Evolutionary conservation across 2,113 vertebrate genomes (phyloP).

Genomic region (Fukomys damarensis): DNA sequence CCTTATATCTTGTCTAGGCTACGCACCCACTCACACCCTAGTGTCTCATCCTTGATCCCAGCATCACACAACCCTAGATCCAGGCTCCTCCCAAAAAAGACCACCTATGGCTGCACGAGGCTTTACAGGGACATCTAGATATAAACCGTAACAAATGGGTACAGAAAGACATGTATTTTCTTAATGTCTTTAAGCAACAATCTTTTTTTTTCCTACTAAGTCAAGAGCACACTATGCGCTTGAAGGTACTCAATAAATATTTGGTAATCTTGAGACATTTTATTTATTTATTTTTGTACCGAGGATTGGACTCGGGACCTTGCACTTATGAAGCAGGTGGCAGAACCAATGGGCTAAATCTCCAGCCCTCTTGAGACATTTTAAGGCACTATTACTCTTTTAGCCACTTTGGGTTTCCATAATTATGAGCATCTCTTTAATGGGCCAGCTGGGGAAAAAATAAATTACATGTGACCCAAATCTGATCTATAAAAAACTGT

Average conservation of each 20-base stretch:
- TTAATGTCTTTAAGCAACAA: not conserved
- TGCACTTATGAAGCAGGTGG: no score
- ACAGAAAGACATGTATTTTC: not conserved
- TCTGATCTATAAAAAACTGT: not conserved
- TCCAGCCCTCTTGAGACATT: not conserved
- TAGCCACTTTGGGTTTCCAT: not conserved
- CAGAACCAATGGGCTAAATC: no score
- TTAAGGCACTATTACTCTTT: not conserved
- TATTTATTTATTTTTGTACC: no score
- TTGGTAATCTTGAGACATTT: not conserved
- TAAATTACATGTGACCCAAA: not conserved
- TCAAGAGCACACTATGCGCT: not conserved
- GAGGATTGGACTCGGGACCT: no score
- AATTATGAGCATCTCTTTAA: not conserved
- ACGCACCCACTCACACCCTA: not conserved
- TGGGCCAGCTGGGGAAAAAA: not conserved
- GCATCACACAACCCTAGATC: not conserved
- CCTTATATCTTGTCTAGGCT: not conserved
- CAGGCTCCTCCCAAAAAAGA: not conserved
- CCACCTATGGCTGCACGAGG: not conserved
- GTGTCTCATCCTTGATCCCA: not conserved
- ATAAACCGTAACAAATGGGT: not conserved
- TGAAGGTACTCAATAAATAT: not conserved
- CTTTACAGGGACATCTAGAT: not conserved
- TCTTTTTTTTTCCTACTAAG: not conserved